These are phyloP conservation scores for Colinus virginianus DNA, from an alignment of 2,113 vertebrate species.

Conservation along the genomic window DNA sequence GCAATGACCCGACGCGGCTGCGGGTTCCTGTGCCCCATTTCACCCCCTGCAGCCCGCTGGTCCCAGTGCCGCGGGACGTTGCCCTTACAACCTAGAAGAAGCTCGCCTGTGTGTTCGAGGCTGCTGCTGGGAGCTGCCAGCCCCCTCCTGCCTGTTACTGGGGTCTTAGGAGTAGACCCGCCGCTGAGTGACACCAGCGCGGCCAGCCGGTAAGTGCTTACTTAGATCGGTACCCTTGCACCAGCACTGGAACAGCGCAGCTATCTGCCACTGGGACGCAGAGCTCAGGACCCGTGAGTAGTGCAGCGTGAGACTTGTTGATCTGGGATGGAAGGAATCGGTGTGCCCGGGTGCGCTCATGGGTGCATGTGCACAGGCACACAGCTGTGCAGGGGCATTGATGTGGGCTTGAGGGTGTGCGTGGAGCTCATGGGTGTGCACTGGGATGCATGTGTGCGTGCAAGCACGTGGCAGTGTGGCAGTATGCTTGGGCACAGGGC, in stretches of 20 bases:
- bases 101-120: not conserved
- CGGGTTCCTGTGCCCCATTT: fast-evolving
- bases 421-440: not conserved
- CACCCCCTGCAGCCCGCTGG: not conserved
- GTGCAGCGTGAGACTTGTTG: not conserved
- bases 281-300: not conserved
- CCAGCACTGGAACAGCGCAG: not conserved
- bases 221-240: not conserved
- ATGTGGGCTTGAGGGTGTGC: not conserved
- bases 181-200: fast-evolving
- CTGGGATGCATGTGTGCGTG: fast-evolving
- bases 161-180: not conserved
- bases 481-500: not conserved
- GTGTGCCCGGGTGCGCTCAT: not conserved
- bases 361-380: fast-evolving
- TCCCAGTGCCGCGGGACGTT: not conserved
- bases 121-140: not conserved
- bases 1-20: fast-evolving
- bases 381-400: not conserved
- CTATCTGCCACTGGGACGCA: not conserved
- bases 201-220: fast-evolving
- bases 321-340: not conserved
- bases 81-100: not conserved
- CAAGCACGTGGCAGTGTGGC: not conserved
- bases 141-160: not conserved